Conservation (phyloP, 2,113 vertebrate genomes). For the Cepphus grylle region DNA sequence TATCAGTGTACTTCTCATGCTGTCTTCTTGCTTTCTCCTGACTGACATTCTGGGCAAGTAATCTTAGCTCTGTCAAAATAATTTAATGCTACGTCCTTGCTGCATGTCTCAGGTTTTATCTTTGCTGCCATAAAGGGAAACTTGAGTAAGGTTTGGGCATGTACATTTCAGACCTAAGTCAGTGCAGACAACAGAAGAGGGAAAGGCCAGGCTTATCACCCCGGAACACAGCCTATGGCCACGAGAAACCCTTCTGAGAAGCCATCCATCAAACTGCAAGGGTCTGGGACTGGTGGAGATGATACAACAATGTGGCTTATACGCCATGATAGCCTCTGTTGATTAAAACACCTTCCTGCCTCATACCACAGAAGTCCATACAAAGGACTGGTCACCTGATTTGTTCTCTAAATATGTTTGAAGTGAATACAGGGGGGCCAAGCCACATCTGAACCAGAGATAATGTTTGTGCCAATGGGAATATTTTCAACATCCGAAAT, state of each 20-base stretch:
- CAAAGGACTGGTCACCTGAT: neutral
- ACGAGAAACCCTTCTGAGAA: neutral
- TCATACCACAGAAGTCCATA: neutral
- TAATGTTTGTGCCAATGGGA: neutral
- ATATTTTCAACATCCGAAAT: neutral
- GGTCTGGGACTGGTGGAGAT: neutral
- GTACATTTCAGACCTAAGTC: neutral
- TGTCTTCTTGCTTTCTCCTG: neutral
- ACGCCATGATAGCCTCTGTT: neutral
- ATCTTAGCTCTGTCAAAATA: conserved; percentile 34
- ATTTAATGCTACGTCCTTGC: conserved; percentile 5
- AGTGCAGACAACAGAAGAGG: neutral
- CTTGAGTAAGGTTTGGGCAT: neutral
- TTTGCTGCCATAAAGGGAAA: neutral
- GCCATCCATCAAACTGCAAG: neutral
- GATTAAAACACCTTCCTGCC: neutral
- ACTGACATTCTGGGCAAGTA: neutral
- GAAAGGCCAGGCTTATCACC: neutral
- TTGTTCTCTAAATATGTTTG: neutral
- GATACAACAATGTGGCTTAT: neutral
- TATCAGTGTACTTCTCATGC: neutral
- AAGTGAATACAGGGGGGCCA: neutral
- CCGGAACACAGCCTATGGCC: neutral
- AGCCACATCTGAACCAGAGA: neutral
- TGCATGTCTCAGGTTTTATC: neutral